phyloP scores from a whole-genome alignment of 2,888 invertebrate species.

The Trypoxylon attenuatum region DNA sequence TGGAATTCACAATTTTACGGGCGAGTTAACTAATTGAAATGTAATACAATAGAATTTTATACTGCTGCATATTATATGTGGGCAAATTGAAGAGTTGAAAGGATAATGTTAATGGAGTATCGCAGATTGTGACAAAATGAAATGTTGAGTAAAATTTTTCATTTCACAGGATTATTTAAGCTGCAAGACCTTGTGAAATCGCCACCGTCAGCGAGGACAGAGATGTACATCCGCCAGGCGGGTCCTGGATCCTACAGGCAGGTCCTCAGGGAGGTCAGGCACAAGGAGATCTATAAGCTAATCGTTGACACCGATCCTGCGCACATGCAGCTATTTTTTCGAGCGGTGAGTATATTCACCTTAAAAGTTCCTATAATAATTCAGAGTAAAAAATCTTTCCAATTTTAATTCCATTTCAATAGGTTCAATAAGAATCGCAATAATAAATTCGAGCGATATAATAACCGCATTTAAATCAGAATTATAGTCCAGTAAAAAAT shows the following conservation, averaged over 20 bases:
- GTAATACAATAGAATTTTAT: no score
- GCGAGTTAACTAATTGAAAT: no score
- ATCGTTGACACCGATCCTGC: constrained; percentile 92
- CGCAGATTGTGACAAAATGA: no score
- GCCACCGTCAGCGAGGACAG: constrained; percentile 80
- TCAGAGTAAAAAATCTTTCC: no score
- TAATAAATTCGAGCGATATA: constrained; percentile 10
- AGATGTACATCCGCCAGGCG: constrained; percentile 88
- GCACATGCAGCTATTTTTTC: constrained; percentile 87
- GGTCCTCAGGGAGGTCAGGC: constrained; percentile 86
- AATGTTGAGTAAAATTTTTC: neutral
- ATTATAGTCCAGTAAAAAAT: no score
- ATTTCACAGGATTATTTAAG: constrained; percentile 82
- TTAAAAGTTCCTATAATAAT: neutral
- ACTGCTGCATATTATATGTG: no score
- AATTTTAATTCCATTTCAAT: no score
- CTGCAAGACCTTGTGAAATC: constrained; percentile 88
- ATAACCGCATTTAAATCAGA: neutral
- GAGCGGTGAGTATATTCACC: constrained; percentile 83
- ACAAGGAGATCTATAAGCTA: constrained; percentile 90
- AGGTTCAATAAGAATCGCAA: no score
- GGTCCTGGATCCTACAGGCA: constrained; percentile 81
- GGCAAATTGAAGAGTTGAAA: no score
- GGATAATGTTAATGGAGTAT: no score
- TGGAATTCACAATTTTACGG: no score